Evolutionary conservation across 2,888 invertebrate genomes (phyloP).

Genomic region (Molorchus minor): DNA sequence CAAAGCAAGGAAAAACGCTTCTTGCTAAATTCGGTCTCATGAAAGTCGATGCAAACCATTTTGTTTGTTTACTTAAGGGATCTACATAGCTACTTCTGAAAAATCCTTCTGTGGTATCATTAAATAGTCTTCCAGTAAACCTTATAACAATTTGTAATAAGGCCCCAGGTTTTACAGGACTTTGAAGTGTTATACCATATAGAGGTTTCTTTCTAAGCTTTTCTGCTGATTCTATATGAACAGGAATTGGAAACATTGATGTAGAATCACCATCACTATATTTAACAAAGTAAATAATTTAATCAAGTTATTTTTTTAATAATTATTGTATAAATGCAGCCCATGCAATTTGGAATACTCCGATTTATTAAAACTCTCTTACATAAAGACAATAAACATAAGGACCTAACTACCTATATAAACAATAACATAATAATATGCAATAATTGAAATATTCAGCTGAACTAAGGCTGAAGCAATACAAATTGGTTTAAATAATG

Average conservation of each 20-base stretch:
- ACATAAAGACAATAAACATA: too few species aligned
- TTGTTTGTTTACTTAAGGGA: slow-evolving; percentile 56
- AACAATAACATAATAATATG: too few species aligned
- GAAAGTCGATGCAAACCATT: slow-evolving; percentile 73
- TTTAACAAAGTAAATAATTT: too few species aligned
- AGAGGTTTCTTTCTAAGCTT: slow-evolving; percentile 71
- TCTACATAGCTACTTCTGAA: slow-evolving; percentile 74
- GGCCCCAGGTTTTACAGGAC: slow-evolving; percentile 66
- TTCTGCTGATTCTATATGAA: slow-evolving; percentile 60
- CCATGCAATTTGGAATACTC: too few species aligned
- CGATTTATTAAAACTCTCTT: too few species aligned
- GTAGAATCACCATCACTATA: too few species aligned
- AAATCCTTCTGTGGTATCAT: slow-evolving; percentile 72
- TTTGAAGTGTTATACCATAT: slow-evolving; percentile 69
- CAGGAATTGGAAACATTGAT: neutral
- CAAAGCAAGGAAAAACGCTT: slow-evolving; percentile 83
- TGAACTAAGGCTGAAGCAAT: too few species aligned
- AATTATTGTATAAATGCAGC: too few species aligned
- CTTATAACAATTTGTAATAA: slow-evolving; percentile 71
- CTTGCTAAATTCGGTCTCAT: slow-evolving; percentile 78
- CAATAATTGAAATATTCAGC: too few species aligned
- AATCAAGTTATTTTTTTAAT: too few species aligned
- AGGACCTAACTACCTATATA: too few species aligned
- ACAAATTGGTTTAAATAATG: too few species aligned
- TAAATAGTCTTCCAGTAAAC: slow-evolving; percentile 73